A percentile compares a stretch with the other conserved stretches of the same genome.
phyloP scores from a whole-genome alignment of 2,797 vertebrate species.

The Cheirogaleus major region DNA sequence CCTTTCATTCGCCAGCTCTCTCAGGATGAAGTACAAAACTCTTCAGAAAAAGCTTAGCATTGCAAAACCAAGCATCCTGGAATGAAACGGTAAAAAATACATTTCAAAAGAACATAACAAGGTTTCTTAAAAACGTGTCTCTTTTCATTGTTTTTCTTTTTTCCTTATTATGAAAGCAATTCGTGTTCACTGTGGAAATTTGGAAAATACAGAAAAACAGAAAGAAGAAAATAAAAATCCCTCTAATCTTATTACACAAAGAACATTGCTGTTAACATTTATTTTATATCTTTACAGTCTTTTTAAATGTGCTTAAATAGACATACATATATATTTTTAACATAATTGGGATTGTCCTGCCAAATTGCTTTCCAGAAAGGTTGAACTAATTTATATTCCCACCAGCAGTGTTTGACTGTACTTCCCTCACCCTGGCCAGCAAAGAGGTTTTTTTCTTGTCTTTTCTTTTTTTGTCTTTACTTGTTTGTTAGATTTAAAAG shows the following conservation, averaged over 20 bases:
- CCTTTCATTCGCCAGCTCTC: conserved; percentile 13
- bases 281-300: conserved; percentile 64
- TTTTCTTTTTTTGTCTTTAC: background rate
- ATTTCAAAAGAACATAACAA: conserved; percentile 64
- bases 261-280: conserved; percentile 74
- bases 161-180: conserved; percentile 67
- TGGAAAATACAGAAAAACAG: conserved; percentile 60
- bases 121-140: conserved; percentile 43
- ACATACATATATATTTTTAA: conserved; percentile 34
- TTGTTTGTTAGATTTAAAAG: conserved; percentile 46
- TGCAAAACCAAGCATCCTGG: conserved; percentile 57
- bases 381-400: conserved; percentile 56
- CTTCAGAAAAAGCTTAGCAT: conserved; percentile 56
- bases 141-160: conserved; percentile 61
- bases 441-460: background rate
- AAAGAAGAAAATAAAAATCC: conserved; percentile 73
- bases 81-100: conserved; percentile 10
- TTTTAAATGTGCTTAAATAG: conserved; percentile 63
- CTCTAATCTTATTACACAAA: conserved; percentile 68
- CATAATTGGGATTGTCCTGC: conserved; percentile 67
- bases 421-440: background rate
- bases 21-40: conserved; percentile 47
- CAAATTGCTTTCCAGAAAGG: conserved; percentile 68
- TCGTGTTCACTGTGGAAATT: conserved; percentile 68
- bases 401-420: background rate